These are phyloP conservation scores for Mastomys natalensis DNA, from an alignment of 2,113 vertebrate species.

Conservation along the genomic window DNA sequence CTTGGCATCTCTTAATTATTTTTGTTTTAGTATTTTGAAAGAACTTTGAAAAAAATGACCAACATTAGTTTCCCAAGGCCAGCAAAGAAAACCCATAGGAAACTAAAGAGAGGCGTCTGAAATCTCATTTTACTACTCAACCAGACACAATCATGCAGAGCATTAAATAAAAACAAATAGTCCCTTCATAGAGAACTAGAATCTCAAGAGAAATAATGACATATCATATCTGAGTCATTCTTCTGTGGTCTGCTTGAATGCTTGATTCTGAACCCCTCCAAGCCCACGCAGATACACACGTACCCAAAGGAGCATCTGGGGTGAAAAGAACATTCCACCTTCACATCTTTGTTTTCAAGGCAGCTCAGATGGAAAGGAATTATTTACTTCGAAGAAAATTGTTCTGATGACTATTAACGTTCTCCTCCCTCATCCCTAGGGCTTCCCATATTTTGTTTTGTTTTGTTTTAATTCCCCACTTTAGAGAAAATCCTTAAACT, in stretches of 20 bases:
- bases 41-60: slow-evolving; percentile 24
- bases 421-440: slow-evolving; percentile 64
- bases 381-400: slow-evolving; percentile 60
- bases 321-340: slow-evolving; percentile 7
- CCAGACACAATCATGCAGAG: slow-evolving; percentile 35
- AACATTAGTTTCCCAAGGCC: slow-evolving; percentile 34
- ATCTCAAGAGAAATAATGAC: slow-evolving; percentile 64
- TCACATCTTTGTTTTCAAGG: slow-evolving; percentile 10
- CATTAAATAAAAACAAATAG: slow-evolving; percentile 57
- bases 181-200: slow-evolving; percentile 50
- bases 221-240: slow-evolving; percentile 51
- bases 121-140: slow-evolving; percentile 27
- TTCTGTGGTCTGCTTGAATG: slow-evolving; percentile 44
- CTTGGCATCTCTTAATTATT: slow-evolving; percentile 38
- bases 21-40: slow-evolving; percentile 58
- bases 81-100: slow-evolving; percentile 29
- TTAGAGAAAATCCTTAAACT: slow-evolving; percentile 75
- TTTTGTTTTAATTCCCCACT: slow-evolving; percentile 63
- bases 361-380: slow-evolving; percentile 50
- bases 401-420: slow-evolving; percentile 58
- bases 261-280: slow-evolving; percentile 2
- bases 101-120: slow-evolving; percentile 35
- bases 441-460: slow-evolving; percentile 58
- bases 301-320: slow-evolving; percentile 26
- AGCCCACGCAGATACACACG: background rate